Evolutionary conservation across 2,888 invertebrate genomes (phyloP).

Genomic region (Podotricha telesiphe): DNA sequence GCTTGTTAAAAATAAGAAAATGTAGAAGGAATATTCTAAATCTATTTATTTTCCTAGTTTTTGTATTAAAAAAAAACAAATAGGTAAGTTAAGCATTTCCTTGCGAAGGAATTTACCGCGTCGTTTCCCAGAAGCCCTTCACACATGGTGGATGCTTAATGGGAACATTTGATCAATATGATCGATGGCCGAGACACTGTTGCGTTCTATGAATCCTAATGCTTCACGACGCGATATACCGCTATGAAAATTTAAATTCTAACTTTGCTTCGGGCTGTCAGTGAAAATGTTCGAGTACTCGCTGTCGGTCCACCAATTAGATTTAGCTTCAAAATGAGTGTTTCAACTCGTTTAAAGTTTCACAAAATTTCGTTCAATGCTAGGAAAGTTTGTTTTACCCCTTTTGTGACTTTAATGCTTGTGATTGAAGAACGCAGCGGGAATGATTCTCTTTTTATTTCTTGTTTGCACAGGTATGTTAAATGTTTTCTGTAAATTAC

Average conservation of each 20-base stretch:
- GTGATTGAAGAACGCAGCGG: constrained; percentile 60
- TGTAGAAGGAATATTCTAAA: too few species aligned
- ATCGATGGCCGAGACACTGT: constrained; percentile 59
- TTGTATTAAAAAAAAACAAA: not conserved
- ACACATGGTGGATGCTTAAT: constrained; percentile 29
- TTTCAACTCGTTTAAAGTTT: constrained; percentile 68
- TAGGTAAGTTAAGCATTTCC: not conserved
- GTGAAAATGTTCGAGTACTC: constrained; percentile 78
- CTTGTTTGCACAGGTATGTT: constrained; percentile 70
- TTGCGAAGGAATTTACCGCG: not conserved
- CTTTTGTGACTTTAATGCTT: constrained; percentile 61
- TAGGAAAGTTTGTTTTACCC: constrained; percentile 64
- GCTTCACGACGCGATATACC: constrained; percentile 62
- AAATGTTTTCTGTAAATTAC: not conserved
- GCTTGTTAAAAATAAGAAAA: too few species aligned
- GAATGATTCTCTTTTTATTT: constrained; percentile 73
- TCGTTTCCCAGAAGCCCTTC: constrained; percentile 24
- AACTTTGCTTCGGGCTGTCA: constrained; percentile 65
- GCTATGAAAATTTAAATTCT: constrained; percentile 81
- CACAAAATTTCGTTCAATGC: constrained; percentile 68
- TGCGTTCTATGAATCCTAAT: constrained; percentile 74
- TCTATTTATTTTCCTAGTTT: too few species aligned
- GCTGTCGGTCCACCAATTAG: constrained; percentile 70
- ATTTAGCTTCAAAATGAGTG: constrained; percentile 76
- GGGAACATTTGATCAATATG: constrained; percentile 67